These are phyloP conservation scores for Aspidoscelis tigris DNA, from an alignment of 2,113 vertebrate genomes.

Conservation along the genomic window DNA sequence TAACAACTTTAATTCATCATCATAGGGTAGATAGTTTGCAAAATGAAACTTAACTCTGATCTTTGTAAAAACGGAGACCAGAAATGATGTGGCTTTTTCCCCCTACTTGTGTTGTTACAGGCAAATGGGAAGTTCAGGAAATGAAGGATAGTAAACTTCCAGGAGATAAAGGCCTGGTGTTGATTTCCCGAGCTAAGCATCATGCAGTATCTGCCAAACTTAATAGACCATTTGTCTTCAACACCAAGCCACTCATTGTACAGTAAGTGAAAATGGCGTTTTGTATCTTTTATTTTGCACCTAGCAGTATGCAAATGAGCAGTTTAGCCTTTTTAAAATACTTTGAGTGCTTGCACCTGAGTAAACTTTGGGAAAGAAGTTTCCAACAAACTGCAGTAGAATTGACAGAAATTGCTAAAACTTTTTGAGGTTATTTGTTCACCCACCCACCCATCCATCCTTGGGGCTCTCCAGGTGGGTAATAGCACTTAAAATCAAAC, in stretches of 20 bases:
- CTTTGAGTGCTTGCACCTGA: too few relatives aligned
- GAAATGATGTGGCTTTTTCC: neutral
- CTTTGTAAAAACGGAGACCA: neutral
- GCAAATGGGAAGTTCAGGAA: conserved; percentile 95
- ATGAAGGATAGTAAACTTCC: conserved; percentile 93
- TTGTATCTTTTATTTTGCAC: neutral
- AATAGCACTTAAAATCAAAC: too few relatives aligned
- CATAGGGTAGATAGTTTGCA: neutral
- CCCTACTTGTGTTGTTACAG: conserved; percentile 65
- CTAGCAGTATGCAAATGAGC: neutral
- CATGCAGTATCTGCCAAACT: conserved; percentile 92
- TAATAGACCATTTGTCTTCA: conserved; percentile 90
- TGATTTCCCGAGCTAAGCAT: conserved; percentile 94
- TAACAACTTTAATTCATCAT: too few relatives aligned
- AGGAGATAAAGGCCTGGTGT: conserved; percentile 93
- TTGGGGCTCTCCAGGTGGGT: too few relatives aligned
- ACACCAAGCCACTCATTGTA: conserved; percentile 89
- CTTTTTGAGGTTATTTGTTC: neutral
- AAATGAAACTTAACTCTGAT: neutral
- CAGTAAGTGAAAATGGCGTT: conserved; percentile 85
- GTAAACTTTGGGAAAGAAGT: neutral
- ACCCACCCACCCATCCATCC: too few relatives aligned
- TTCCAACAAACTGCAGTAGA: neutral
- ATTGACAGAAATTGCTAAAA: neutral
- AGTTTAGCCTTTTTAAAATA: neutral